phyloP scores from a whole-genome alignment of 2,797 vertebrate genomes.

The Falco cherrug region DNA sequence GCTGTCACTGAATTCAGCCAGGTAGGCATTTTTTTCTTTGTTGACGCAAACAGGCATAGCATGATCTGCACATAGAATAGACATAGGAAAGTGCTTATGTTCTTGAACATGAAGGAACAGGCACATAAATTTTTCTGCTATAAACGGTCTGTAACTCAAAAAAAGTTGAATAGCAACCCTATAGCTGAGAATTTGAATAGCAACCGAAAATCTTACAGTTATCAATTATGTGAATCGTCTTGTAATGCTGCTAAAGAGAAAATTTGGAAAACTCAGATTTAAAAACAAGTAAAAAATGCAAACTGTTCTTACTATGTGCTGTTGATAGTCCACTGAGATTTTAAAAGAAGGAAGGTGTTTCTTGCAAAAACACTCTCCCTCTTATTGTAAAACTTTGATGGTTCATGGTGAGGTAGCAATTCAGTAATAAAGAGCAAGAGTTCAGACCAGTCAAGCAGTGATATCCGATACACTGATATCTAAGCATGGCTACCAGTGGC shows the following conservation, averaged over 20 bases:
- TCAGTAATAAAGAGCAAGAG: background rate
- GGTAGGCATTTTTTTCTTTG: background rate
- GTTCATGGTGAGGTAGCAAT: background rate
- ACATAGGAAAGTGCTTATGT: background rate
- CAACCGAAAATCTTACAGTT: background rate
- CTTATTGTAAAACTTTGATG: background rate
- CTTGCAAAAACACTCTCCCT: fast-evolving
- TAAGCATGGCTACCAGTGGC: background rate
- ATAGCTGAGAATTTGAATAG: background rate
- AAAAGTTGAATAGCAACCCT: background rate
- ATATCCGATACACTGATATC: fast-evolving
- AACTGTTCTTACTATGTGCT: background rate
- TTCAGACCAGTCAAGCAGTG: background rate
- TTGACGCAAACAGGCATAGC: background rate
- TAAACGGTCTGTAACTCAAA: background rate
- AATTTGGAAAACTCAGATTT: background rate
- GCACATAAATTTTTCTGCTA: background rate
- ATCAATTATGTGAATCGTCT: background rate
- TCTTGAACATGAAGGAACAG: background rate
- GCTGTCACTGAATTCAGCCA: background rate
- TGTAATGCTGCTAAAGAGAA: background rate
- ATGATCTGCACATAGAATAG: background rate
- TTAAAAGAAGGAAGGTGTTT: background rate
- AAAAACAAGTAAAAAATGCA: background rate
- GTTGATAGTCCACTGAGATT: background rate